Base-by-base conservation (phyloP, 2,797 vertebrate genomes). In the Lepus townsendii region DNA sequence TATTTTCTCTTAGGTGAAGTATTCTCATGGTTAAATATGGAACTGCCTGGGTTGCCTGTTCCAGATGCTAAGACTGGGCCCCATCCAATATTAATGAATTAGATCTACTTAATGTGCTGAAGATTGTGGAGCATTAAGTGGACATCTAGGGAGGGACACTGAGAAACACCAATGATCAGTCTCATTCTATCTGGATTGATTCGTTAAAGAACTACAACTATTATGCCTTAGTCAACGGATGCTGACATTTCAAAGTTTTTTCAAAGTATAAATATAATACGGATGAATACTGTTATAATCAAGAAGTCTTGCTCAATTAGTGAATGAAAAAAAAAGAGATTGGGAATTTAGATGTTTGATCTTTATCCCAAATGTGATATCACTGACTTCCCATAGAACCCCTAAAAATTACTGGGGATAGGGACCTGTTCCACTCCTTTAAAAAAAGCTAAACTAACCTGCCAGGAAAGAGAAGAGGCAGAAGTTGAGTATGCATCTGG, bases 401-500 rank as follows among this genome's bases (percentile, higher is more conserved):
- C 78, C 63, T 24, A 7, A 71, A 92, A 88, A 88, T 60, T 69
- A 69, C 0, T 26, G 60, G 26, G 20, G 32, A 2, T 32, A 24
- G 50, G 12, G 26, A 76, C 20, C 76, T 24, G 63, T 63, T 83
- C 82, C 78, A 71, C 2, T 86, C 66, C 83, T 83, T 85, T 16
- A 71, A 94, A 93, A 82, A 75, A 89, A 89, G 54, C 60, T 90
- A 63, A 71, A 73, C 80, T 84, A 93, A 91, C 69, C 77, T 83
- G 78, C 78, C 22, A 65, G 87, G 69, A 94, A 79, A n/a, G 47
- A 93, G 32, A 77, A 57, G 85, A 93, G 82, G 69, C 60, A 84
- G 84, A 88, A 83, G 96, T 27, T 88, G 83, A 72, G 19, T n/a
- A 42, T 57, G 50, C 52, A 57, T 80, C 95, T 96, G 84, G 73